These are phyloP conservation scores for Bembecia ichneumoniformis DNA, from an alignment of 2,888 invertebrate species.

Conservation along the genomic window DNA sequence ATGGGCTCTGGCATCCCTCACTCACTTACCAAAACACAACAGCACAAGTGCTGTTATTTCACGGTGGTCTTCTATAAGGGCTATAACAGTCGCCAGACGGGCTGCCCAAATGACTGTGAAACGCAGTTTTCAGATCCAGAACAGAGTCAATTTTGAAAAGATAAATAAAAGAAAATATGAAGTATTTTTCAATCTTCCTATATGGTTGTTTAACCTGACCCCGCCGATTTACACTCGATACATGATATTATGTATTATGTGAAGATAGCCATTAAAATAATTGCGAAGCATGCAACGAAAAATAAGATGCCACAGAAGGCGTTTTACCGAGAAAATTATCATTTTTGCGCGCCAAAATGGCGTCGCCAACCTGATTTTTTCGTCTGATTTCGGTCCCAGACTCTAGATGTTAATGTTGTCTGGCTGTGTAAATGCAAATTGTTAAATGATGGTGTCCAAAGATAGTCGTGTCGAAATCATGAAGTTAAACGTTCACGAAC, in stretches of 20 bases:
- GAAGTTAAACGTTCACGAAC: constrained; percentile 4
- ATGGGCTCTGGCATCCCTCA: no score
- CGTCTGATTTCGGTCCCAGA: constrained; percentile 21
- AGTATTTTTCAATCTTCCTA: neutral
- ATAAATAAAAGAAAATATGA: neutral
- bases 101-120: no score
- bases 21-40: no score
- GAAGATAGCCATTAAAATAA: constrained; percentile 53
- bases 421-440: constrained; percentile 48
- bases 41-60: no score
- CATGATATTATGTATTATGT: constrained; percentile 22
- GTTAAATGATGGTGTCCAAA: constrained; percentile 36
- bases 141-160: no score
- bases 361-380: constrained; percentile 31
- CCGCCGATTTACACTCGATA: constrained; percentile 3
- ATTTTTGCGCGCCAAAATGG: constrained; percentile 43
- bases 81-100: no score
- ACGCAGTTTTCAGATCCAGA: no score
- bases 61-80: no score
- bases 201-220: neutral
- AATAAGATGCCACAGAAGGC: constrained; percentile 24
- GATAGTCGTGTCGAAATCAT: constrained; percentile 32
- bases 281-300: constrained; percentile 40
- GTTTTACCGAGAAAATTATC: constrained; percentile 43
- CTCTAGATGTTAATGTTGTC: constrained; percentile 43